Base-by-base conservation (phyloP, 2,797 vertebrate genomes). In the Rachycentron canadum region DNA sequence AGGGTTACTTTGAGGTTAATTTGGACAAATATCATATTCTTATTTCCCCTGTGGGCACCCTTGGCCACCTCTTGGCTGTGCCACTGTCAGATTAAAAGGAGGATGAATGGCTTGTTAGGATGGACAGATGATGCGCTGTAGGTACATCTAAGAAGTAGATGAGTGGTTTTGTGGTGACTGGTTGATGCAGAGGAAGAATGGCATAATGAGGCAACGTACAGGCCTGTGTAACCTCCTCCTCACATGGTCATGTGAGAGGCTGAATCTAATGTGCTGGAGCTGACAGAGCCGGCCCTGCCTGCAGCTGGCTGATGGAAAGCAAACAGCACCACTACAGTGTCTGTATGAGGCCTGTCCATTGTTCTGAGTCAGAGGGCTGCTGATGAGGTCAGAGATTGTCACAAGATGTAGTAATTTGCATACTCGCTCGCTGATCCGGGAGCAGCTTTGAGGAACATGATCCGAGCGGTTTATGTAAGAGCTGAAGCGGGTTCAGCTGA, bases 331-430 rank as follows among this genome's bases (percentile, higher is more conserved):
- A 60, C 76, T 36, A 52, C 81, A 77, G 82, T 56, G 74, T 89
- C 78, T n/a, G 81, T 36, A 80, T 86, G 81, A 82, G 76, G 73
- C 55, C 52, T 32, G 61, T 78, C 84, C 86, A 88, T 92, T 92
- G 91, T 92, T 88, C 85, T 26, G 72, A 89, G 86, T 87, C 86
- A 83, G 83, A 78, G 53, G 85, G 83, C 84, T 78, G 78, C 65
- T 10, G 69, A 85, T 93, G 92, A 94, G 89, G 88, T 94, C 93
- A 94, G 88, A 82, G 84, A 83, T 87, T 81, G 87, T 93, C 92
- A 93, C 90, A 89, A 91, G 85, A 84, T 87, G 90, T 53, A 79
- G 81, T 85, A 7, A 75, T 90, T 79, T 76, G 83, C 87, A 83
- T 79, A 62, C 72, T 58, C 30, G 36, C 79, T 45, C 23, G 53